Evolutionary conservation across 2,797 vertebrate species (phyloP), one percentile per base, ranked within the genome.

Genomic region (Falco berigora): DNA sequence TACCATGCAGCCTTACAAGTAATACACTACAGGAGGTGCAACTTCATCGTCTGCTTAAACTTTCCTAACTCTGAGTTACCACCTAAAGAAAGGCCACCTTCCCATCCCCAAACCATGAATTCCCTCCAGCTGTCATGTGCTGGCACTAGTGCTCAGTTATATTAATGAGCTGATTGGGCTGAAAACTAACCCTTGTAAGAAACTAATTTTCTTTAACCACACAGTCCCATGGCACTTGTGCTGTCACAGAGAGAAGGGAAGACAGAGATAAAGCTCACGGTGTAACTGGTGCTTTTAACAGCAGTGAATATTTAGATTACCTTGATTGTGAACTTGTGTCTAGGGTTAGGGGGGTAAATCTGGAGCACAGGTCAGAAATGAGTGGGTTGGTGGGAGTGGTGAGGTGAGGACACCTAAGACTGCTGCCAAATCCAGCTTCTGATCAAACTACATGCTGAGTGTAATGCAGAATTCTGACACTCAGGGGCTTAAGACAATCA

Each of bases 401-500:
- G 69, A 90, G 27, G 27, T 78, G 14, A 83, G 47, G 73, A 92
- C 55, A 64, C 50, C 30, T 13, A 69, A 66, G 55, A 12, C 12
- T 66, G 66, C 52, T 90, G 77, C 74, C 77, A 88, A 91, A 92
- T 84, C 59, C 80, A 85, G 44, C 77, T 90, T 91, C 84, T 89
- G 42, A 78, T 90, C 84, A 82, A 75, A 73, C 14, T 28, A 20
- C 80, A 49, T 32, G 55, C 67, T 80, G 88, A 83, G 42, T 9
- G 28, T 59, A 91, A 89, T 15, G 61, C 56, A 68, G 49, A 95
- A 94, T 91, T 90, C 80, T 93, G 80, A 88, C 83, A 71, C 56
- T 82, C 83, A 40, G 44, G 64, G 42, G 47, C 52, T 96, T 91
- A 87, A 92, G 90, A 90, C 59, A 96, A 96, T 89, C 77, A 92